These are phyloP conservation scores for Amia ocellicauda DNA, from an alignment of 2,113 vertebrate species.

Conservation along the genomic window DNA sequence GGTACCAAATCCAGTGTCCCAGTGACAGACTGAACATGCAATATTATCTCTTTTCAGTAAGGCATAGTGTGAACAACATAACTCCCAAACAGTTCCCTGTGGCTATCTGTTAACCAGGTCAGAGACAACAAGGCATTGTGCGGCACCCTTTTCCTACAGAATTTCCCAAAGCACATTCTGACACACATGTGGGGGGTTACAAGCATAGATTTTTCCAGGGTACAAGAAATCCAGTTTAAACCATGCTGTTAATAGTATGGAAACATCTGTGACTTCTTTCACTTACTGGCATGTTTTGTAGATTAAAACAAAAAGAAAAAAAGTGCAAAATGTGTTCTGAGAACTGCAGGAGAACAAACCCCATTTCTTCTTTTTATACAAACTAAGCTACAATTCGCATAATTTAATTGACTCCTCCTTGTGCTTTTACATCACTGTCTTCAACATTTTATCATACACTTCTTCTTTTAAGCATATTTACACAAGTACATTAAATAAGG, in stretches of 20 bases:
- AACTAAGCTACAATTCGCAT: constrained; percentile 43
- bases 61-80: constrained; percentile 8
- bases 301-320: background rate
- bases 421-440: constrained; percentile 48
- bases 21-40: background rate
- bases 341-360: background rate
- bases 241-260: constrained; percentile 2
- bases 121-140: background rate
- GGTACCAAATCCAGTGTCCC: too few relatives aligned
- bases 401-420: constrained; percentile 47
- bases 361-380: constrained; percentile 36
- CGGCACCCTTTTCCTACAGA: background rate
- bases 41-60: constrained; percentile 8
- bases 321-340: constrained; percentile 46
- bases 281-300: background rate
- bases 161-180: background rate
- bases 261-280: background rate
- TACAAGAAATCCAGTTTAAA: constrained; percentile 26
- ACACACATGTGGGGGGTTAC: background rate
- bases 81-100: background rate
- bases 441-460: constrained; percentile 45
- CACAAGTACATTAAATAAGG: constrained; percentile 50
- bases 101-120: background rate
- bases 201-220: background rate
- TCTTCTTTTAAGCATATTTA: constrained; percentile 32